Base-by-base conservation (phyloP, 2,113 vertebrate species). In the Upupa epops region DNA sequence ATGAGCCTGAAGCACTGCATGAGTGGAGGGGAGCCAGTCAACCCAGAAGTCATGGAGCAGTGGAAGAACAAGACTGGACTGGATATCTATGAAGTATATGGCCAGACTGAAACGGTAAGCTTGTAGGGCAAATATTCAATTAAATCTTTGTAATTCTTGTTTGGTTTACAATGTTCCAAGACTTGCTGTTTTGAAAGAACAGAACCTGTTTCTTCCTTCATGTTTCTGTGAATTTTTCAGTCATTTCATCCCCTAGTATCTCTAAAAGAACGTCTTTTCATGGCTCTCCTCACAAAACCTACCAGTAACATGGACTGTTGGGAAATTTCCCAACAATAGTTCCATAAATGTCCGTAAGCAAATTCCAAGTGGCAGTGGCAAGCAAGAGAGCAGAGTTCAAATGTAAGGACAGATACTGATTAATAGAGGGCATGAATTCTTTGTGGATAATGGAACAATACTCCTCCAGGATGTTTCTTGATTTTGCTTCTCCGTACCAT, bases 21-120 rank as follows among this genome's bases (percentile, higher is more conserved):
- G 5, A 95, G 97, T 73, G 98, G 96, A 22, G 98, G 98, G 32
- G 98, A 98, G 25, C 89, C 96, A 7, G 86, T 98, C 55, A 97
- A 98, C 83, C 97, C 97, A 0, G 97, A 98, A 55, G 98, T 98
- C 6, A 96, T 96, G 83, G 93, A 93, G n/a, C 94, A 98, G 42
- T 98, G 98, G 98, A 97, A 79, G 85, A 92, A 70, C 34, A 73
- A 80, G 59, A 98, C 98, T 1, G 98, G 98, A 32, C 25, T 98
- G 55, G 75, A 94, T 59, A 96, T 98, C 84, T 32, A 82, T 5
- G 97, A 98, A 37, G 5, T 93, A 13, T 98, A 98, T 2, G 98
- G 98, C n/a, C 98, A 98, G 91, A 98, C 98, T 13, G 98, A 98
- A 97, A 91, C 66, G 70, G 98, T 98, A 97, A 32, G 69, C 78